phyloP scores from a whole-genome alignment of 2,888 invertebrate genomes.

The Brenthis hecate region DNA sequence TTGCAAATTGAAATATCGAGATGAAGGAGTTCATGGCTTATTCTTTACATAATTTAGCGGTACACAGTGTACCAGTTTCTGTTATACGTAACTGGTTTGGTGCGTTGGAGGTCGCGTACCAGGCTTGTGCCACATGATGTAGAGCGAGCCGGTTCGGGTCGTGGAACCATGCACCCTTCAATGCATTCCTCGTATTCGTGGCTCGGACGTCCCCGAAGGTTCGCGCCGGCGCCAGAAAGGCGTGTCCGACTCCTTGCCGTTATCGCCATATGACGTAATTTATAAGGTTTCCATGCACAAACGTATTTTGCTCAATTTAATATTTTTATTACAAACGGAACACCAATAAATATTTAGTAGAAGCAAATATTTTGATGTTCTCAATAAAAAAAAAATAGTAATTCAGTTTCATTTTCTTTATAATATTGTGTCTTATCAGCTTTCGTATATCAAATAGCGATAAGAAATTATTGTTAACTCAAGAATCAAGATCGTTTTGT shows the following conservation, averaged over 20 bases:
- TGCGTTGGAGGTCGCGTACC: slow-evolving; percentile 78
- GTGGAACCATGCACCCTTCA: slow-evolving; percentile 60
- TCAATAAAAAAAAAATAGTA: not conserved
- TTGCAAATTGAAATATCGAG: slow-evolving; percentile 42
- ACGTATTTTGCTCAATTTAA: slow-evolving; percentile 1
- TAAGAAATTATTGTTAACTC: slow-evolving; percentile 40
- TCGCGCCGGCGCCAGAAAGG: slow-evolving; percentile 72
- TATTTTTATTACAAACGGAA: not conserved
- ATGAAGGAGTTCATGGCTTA: slow-evolving; percentile 46
- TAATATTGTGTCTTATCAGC: slow-evolving; percentile 33
- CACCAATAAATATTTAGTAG: not conserved
- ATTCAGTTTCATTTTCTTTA: not conserved
- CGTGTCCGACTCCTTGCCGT: slow-evolving; percentile 71
- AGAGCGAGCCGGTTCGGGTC: slow-evolving; percentile 63
- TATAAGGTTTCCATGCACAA: slow-evolving; percentile 36
- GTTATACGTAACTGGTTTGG: slow-evolving; percentile 79
- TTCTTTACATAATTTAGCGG: slow-evolving; percentile 54
- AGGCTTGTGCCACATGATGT: slow-evolving; percentile 75
- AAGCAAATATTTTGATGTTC: not conserved
- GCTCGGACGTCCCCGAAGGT: slow-evolving; percentile 67
- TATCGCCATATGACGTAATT: slow-evolving; percentile 78
- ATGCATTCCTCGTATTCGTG: slow-evolving; percentile 63
- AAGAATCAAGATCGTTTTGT: slow-evolving; percentile 43
- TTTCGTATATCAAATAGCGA: slow-evolving; percentile 34
- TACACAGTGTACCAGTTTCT: slow-evolving; percentile 59